Evolutionary conservation across 2,113 vertebrate species (phyloP).

Genomic region (Pseudopipra pipra): DNA sequence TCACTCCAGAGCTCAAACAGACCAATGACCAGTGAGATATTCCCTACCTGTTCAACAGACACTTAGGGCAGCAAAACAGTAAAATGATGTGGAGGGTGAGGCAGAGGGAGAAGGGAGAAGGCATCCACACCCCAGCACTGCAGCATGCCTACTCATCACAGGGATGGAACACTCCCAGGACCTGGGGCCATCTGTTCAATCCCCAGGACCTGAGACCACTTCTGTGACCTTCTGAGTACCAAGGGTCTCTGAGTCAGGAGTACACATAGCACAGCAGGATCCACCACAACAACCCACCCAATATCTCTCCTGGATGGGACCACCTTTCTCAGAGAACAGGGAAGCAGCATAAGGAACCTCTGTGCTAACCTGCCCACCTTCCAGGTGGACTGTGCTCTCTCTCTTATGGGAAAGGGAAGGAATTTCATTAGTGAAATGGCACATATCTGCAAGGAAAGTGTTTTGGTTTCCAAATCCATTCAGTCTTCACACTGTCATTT

Average conservation of each 20-base stretch:
- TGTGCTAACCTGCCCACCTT: not conserved
- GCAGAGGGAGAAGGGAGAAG: fast-evolving
- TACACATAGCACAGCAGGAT: not conserved
- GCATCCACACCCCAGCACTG: not conserved
- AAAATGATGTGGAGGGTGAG: fast-evolving
- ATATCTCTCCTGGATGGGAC: not conserved
- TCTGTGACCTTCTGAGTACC: not conserved
- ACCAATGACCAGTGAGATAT: not conserved
- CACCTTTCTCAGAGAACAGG: not conserved
- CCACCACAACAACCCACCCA: not conserved
- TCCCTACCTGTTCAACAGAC: not conserved
- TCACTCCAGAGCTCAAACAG: not conserved
- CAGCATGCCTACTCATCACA: not conserved
- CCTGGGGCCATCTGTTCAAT: not conserved
- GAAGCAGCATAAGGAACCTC: not conserved
- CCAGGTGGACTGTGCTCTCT: not conserved
- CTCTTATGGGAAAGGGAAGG: not conserved
- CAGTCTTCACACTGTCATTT: not conserved
- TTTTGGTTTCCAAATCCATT: not conserved
- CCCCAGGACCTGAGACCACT: not conserved
- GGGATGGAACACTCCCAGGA: not conserved
- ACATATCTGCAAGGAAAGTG: not conserved
- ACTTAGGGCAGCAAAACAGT: not conserved
- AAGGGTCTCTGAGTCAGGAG: not conserved
- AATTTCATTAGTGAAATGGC: not conserved